Conservation (phyloP, 2,888 invertebrate genomes). For the Germaria angustata region DNA sequence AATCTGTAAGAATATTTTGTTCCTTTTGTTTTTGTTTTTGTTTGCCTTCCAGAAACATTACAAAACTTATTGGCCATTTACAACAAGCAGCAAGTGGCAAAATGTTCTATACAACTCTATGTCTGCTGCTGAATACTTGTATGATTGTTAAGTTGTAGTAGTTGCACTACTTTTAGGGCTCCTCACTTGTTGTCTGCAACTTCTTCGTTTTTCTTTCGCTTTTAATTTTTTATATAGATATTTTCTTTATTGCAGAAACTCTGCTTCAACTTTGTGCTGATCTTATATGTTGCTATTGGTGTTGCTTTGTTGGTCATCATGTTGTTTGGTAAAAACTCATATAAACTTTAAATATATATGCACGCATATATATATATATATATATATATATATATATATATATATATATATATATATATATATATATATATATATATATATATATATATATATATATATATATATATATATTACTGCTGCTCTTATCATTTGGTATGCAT, state of each 20-base stretch:
- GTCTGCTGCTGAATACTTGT: conserved; percentile 22
- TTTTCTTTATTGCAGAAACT: conserved; percentile 30
- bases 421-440: not conserved
- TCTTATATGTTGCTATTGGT: conserved; percentile 21
- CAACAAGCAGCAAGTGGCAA: conserved; percentile 64
- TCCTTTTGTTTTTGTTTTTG: conserved; percentile 11
- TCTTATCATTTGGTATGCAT: conserved; percentile 79
- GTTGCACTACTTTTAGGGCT: conserved; percentile 78
- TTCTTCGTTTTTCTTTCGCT: conserved; percentile 19
- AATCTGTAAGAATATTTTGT: conserved; percentile 46
- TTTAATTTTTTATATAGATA: conserved; percentile 21
- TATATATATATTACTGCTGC: conserved; percentile 36
- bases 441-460: too few species aligned
- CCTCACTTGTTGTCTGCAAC: conserved; percentile 62
- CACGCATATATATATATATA: too few species aligned
- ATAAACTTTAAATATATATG: conserved; percentile 52
- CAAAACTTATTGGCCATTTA: conserved; percentile 62
- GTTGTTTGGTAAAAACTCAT: conserved; percentile 19
- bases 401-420: not conserved
- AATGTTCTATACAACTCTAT: conserved; percentile 59
- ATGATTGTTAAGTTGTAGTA: conserved; percentile 61
- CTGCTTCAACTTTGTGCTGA: conserved; percentile 35
- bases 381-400: too few species aligned
- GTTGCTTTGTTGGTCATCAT: conserved; percentile 31
- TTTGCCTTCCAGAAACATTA: conserved; percentile 52